A percentile compares a stretch with the other conserved stretches of the same genome.
Conservation (phyloP, 2,888 invertebrate species). For the Acrocera orbiculus region DNA sequence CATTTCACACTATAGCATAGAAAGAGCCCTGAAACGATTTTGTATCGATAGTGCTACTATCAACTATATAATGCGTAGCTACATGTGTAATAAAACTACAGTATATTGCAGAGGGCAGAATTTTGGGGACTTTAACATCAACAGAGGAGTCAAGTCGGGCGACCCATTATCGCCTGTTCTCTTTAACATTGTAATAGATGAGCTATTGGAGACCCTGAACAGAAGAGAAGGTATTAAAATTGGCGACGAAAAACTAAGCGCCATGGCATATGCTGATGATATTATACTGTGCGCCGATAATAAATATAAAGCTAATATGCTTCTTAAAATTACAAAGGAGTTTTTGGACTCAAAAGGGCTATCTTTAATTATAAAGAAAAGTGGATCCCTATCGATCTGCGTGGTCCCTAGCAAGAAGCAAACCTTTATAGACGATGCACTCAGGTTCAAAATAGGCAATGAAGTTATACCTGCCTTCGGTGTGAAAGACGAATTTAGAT, state of each 20-base stretch:
- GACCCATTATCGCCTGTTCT: constrained; percentile 1
- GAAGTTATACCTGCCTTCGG: neutral
- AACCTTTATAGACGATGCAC: neutral
- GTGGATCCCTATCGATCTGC: neutral
- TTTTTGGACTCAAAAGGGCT: neutral
- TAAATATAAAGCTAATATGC: neutral
- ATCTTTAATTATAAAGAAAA: neutral
- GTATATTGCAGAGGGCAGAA: neutral
- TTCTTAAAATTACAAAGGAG: neutral
- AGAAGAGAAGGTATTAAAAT: neutral
- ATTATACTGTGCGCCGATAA: neutral
- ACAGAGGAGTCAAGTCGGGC: constrained; percentile 1
- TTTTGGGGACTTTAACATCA: neutral
- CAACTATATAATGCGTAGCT: neutral
- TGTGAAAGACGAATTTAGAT: neutral
- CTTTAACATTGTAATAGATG: constrained; percentile 1
- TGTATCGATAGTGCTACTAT: neutral
- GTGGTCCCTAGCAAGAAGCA: neutral
- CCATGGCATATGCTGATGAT: constrained; percentile 2
- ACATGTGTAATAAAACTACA: neutral
- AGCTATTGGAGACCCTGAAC: neutral
- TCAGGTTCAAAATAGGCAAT: neutral
- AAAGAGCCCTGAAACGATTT: neutral
- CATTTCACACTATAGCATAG: neutral
- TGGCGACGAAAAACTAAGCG: neutral